These are phyloP conservation scores for Helogale parvula DNA, from an alignment of 2,113 vertebrate genomes.

Conservation along the genomic window DNA sequence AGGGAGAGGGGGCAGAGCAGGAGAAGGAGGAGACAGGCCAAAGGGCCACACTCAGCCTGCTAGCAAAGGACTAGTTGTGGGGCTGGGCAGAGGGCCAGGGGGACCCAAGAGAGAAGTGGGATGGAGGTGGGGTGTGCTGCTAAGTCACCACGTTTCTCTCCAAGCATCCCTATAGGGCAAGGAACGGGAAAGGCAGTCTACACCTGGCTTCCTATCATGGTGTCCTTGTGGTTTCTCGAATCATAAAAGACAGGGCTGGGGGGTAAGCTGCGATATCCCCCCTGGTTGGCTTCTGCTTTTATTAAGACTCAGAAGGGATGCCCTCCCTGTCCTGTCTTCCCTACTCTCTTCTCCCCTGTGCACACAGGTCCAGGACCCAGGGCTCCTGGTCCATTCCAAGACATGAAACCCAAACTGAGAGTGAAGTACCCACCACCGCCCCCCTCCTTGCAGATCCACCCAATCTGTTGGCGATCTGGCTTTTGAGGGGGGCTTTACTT, in stretches of 20 bases:
- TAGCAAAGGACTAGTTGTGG: background rate
- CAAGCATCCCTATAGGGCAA: background rate
- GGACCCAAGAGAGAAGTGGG: background rate
- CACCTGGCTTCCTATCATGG: background rate
- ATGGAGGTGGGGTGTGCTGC: too few relatives aligned
- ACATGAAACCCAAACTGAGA: too few relatives aligned
- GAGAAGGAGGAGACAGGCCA: background rate
- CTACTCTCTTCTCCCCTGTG: background rate
- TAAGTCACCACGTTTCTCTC: too few relatives aligned
- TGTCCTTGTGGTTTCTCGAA: too few relatives aligned
- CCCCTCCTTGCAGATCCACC: background rate
- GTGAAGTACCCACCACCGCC: background rate
- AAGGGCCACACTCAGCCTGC: too few relatives aligned
- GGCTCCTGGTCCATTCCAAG: background rate
- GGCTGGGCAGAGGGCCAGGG: background rate
- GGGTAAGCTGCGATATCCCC: fast-evolving
- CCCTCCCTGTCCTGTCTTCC: background rate
- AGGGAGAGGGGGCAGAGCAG: background rate
- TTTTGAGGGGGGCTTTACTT: background rate
- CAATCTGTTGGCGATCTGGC: background rate
- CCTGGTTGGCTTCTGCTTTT: background rate
- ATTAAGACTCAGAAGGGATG: background rate
- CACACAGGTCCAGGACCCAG: background rate
- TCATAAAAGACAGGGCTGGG: too few relatives aligned
- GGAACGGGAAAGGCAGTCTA: background rate